Conservation (phyloP, 2,797 vertebrate species). For the Myotis pilosus region DNA sequence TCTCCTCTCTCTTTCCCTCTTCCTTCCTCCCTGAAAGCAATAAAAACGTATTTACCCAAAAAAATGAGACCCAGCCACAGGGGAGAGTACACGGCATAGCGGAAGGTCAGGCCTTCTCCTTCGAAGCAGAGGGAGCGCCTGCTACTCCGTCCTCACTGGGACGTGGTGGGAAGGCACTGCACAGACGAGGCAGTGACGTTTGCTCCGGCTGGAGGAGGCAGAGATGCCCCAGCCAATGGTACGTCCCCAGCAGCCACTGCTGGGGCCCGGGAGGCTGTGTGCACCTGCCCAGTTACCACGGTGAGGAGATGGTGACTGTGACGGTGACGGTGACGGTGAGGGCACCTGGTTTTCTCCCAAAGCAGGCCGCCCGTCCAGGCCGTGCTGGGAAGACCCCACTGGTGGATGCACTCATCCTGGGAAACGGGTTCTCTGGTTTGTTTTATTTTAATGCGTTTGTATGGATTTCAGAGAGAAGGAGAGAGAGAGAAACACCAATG, state of each 20-base stretch:
- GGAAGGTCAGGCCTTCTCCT: not conserved
- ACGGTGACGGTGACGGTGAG: no score
- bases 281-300: fast-evolving
- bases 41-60: no score
- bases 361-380: not conserved
- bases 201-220: not conserved
- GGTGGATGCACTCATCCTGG: not conserved
- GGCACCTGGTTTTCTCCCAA: no score
- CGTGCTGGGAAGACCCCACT: not conserved
- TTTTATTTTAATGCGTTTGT: not conserved
- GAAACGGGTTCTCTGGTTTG: not conserved
- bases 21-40: no score
- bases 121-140: not conserved
- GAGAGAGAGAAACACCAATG: no score
- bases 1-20: no score
- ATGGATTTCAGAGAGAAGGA: no score
- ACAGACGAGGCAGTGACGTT: not conserved
- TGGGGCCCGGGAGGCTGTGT: no score
- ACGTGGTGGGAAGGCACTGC: not conserved
- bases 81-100: not conserved
- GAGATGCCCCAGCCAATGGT: not conserved
- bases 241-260: not conserved
- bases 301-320: not conserved
- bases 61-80: not conserved
- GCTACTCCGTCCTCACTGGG: not conserved